Evolutionary conservation across 2,888 invertebrate species (phyloP).

Genomic region (Escarpia spicata): DNA sequence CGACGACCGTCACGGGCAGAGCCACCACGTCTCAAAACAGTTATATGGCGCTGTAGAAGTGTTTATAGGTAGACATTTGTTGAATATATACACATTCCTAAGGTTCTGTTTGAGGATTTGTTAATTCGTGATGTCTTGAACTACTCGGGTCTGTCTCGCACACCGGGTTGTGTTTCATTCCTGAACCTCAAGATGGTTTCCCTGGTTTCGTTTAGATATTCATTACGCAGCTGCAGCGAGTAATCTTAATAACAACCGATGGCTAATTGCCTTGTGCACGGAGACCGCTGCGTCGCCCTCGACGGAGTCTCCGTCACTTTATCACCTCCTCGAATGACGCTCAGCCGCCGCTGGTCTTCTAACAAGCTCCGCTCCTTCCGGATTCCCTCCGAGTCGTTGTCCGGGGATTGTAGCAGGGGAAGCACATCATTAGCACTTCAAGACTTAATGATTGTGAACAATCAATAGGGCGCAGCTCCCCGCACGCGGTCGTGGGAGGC

Average conservation of each 20-base stretch:
- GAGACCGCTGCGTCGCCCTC: neutral
- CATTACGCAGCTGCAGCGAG: neutral
- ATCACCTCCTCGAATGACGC: neutral
- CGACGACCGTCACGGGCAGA: too few relatives aligned
- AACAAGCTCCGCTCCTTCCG: neutral
- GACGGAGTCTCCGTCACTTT: neutral
- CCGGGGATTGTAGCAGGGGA: neutral
- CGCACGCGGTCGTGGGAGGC: neutral
- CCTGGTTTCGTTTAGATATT: neutral
- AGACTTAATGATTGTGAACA: neutral
- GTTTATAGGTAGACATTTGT: neutral
- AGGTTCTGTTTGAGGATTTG: neutral
- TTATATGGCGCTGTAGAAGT: neutral
- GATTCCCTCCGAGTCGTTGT: neutral
- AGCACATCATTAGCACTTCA: neutral
- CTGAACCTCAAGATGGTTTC: neutral
- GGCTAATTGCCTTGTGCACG: neutral
- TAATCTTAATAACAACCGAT: constrained; percentile 9
- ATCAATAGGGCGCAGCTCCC: neutral
- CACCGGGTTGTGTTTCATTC: neutral
- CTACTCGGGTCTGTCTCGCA: neutral
- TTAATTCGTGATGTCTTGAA: neutral
- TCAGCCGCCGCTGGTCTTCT: neutral
- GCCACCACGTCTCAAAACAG: too few relatives aligned
- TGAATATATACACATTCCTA: neutral